Conservation (phyloP, 2,797 vertebrate genomes). For the Gila robusta region DNA sequence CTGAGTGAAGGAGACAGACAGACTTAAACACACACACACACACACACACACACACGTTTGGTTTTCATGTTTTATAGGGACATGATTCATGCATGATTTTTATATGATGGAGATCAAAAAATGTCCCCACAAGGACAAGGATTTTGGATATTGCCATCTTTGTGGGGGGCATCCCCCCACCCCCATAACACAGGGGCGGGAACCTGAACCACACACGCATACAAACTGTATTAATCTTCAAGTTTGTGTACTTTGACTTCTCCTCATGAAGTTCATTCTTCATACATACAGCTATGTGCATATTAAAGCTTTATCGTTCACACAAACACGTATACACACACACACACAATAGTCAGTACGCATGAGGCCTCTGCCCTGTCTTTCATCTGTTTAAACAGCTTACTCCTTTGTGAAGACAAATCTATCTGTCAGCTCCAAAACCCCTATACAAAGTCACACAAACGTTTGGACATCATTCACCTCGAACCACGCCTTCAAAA, state of each 20-base stretch:
- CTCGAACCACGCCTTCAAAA: not conserved
- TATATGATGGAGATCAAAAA: not conserved
- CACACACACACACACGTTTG: not conserved
- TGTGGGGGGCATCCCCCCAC: not conserved
- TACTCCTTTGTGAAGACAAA: conserved; percentile 42
- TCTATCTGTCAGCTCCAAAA: conserved; percentile 40
- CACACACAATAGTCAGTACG: not conserved
- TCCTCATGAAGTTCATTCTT: conserved; percentile 47
- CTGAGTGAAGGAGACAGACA: conserved; percentile 37
- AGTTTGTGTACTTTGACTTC: conserved; percentile 47
- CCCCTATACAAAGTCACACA: conserved; percentile 35
- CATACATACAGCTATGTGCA: conserved; percentile 48
- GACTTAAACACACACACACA: conserved; percentile 34
- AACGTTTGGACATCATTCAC: conserved; percentile 13
- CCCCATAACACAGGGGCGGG: not conserved
- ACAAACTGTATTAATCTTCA: conserved; percentile 17
- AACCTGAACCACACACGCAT: not conserved
- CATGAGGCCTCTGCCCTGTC: conserved; percentile 2
- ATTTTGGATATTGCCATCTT: not conserved
- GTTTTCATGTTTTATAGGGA: not conserved
- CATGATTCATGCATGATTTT: not conserved
- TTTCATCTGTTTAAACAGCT: conserved; percentile 50
- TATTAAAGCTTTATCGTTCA: conserved; percentile 20
- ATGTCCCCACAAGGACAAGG: not conserved
- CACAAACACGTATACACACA: not conserved